Base-by-base conservation (phyloP, 2,797 vertebrate genomes). In the Galaxias olidus region DNA sequence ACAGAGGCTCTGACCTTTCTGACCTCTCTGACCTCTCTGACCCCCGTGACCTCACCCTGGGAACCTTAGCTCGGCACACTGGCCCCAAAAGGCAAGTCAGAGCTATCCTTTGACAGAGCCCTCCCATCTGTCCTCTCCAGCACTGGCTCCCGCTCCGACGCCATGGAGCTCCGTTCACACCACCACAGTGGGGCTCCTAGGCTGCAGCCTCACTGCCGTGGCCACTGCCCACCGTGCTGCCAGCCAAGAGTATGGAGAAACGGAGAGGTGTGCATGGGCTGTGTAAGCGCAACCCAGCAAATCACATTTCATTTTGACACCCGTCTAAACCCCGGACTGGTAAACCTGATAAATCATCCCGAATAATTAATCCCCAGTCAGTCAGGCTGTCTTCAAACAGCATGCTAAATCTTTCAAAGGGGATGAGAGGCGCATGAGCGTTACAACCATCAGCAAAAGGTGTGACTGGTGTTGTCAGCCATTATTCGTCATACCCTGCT, bases 331-430 rank as follows among this genome's bases (percentile, higher is more conserved):
- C 89, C 83, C 69, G 80, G 87, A 87, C 83, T 80, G 80, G 73
- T 81, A 85, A 89, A 76, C 78, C 88, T 87, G 88, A 87, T 87
- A 90, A 90, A 90, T 88, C 87, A 90, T 87, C 85, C 87, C 79
- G 86, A 92, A 91, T 90, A 92, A 92, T 92, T 89, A 92, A 92
- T 91, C 89, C 91, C 89, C 80, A 87, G 87, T 90, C 89, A 87
- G 86, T 90, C 88, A 84, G 78, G 75, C 82, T 82, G 85, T 86
- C 87, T 89, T 87, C 86, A 87, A 80, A 82, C 80, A 80, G 86
- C 79, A 86, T 85, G 80, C 80, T 87, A 86, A 87, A 88, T 88
- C 90, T 89, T 81, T 88, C 87, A 87, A 88, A 82, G 80, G 77
- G 75, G 82, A 87, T 78, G 78, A 84, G 83, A 79, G 74, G 86